phyloP scores from a whole-genome alignment of 2,113 vertebrate species.

The Heptranchias perlo region DNA sequence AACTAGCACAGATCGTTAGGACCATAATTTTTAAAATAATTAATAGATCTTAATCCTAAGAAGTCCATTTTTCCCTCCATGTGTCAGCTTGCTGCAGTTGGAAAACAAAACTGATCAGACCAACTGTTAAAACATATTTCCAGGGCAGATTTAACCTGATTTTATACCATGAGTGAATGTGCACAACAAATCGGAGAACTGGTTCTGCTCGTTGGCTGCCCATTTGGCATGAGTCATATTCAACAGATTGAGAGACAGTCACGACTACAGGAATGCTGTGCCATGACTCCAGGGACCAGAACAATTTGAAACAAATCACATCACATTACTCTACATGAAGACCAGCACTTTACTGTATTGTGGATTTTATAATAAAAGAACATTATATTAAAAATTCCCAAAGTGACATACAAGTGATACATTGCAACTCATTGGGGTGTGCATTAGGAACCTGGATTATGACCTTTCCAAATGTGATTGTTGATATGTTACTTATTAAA shows the following conservation, averaged over 20 bases:
- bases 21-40: neutral
- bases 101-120: neutral
- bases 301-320: neutral
- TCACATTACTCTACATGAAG: neutral
- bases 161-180: neutral
- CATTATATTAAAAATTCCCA: neutral
- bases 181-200: neutral
- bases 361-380: neutral
- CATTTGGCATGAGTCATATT: neutral
- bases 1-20: neutral
- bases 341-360: neutral
- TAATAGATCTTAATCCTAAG: no score
- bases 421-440: neutral
- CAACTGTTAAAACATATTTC: neutral
- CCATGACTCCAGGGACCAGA: neutral
- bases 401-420: neutral
- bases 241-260: neutral
- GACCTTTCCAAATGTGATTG: no score
- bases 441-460: no score
- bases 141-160: neutral
- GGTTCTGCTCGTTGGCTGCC: neutral
- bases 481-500: no score
- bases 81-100: neutral
- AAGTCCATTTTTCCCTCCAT: no score
- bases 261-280: neutral